Base-by-base conservation (phyloP, 2,113 vertebrate genomes). In the Salvator merianae region DNA sequence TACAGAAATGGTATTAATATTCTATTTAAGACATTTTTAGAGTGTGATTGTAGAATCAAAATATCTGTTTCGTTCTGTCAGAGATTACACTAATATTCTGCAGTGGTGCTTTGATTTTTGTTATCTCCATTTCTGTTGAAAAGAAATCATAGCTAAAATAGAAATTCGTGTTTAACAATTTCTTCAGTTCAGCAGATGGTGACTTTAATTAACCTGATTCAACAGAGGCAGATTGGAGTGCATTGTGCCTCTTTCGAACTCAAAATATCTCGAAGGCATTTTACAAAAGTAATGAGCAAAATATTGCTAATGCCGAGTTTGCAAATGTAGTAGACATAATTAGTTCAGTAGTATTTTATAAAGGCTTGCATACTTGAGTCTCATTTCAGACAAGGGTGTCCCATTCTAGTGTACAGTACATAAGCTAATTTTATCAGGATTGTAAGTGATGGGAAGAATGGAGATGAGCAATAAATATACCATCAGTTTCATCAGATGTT, bases 181-280 rank as follows among this genome's bases (percentile, higher is more conserved):
- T 87, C 26, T 80, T 28, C 1, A 16, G 84, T 74, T 84, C 83
- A 88, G 70, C 89, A 92, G 92, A 90, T 93, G 91, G 84, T 5
- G 36, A 86, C 86, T 88, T 88, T 87, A 88, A 79, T 87, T 70
- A 0, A 0, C 70, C 87, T 73, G 79, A 84, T 89, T 87, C 81
- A 87, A 55, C 75, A 62, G 40, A 80, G 65, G 65, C 77, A 81
- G 79, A 47, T 55, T 79, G 77, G 68, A 2, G 20, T 86, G 91
- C 63, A 40, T 63, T 74, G 55, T 38, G 72, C 43, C 5, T 2
- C 1, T 80, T 62, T 86, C 43, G 0, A 0, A 24, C 79, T 91
- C 73, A 76, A 90, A 88, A 89, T 75, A 88, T 86, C 84, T 89
- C 79, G 1, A 24, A 77, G 77, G 85, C 89, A 63, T 40, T 13